A percentile compares a stretch with the other conserved stretches of the same genome.
phyloP scores from a whole-genome alignment of 2,797 vertebrate species.

The Myotis myotis region DNA sequence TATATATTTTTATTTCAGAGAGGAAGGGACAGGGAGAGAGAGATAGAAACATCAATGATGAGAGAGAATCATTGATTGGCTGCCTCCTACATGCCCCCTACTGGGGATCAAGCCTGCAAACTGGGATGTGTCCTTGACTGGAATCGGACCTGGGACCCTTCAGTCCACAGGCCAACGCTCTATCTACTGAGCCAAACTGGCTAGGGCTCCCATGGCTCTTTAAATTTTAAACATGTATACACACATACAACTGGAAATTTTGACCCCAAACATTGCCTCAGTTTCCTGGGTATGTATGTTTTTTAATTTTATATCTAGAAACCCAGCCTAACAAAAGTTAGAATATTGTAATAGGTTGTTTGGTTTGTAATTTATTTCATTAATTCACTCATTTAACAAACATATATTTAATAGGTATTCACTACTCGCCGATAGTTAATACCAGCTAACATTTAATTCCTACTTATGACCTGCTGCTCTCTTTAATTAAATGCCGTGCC shows the following conservation, averaged over 20 bases:
- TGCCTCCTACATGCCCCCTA: no score
- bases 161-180: no score
- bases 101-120: no score
- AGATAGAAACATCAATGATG: no score
- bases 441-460: neutral
- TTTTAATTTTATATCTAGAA: neutral
- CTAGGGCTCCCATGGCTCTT: neutral
- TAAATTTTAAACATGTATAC: neutral
- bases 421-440: neutral
- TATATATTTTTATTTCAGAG: no score
- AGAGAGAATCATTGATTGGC: no score
- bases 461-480: neutral
- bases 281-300: neutral
- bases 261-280: neutral
- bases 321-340: neutral
- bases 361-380: constrained; percentile 28
- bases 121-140: no score
- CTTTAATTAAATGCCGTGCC: neutral
- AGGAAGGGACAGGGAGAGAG: no score
- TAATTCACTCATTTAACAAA: neutral
- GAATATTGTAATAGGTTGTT: neutral
- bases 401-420: neutral
- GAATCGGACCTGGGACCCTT: no score
- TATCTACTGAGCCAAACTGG: no score
- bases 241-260: neutral